These are phyloP conservation scores for Alectoris magna DNA, from an alignment of 2,797 vertebrate species.

Conservation along the genomic window DNA sequence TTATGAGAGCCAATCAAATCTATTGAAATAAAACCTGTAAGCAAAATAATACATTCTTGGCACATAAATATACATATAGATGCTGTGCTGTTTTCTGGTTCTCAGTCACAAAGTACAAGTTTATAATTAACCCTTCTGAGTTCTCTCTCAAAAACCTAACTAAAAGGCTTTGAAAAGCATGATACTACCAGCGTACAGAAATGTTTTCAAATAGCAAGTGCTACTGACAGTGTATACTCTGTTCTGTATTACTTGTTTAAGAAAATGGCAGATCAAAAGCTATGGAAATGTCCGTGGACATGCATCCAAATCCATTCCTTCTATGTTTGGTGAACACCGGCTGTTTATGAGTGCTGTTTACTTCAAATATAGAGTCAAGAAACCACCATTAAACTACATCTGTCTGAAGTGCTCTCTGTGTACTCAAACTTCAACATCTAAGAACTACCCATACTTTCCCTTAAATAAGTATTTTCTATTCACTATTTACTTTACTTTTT, in stretches of 20 bases:
- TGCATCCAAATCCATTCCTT: slow-evolving; percentile 30
- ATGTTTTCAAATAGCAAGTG: neutral
- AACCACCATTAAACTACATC: neutral
- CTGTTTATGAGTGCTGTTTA: slow-evolving; percentile 50
- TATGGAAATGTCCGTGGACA: slow-evolving; percentile 22
- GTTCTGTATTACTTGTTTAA: slow-evolving; percentile 13
- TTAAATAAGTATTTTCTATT: neutral
- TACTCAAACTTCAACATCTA: neutral
- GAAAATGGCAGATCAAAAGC: slow-evolving; percentile 7
- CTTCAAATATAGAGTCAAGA: slow-evolving; percentile 25
- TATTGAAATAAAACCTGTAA: neutral
- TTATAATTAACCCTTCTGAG: neutral
- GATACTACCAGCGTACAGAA: neutral
- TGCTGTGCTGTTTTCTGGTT: neutral
- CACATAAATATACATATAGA: neutral
- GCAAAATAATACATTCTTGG: neutral
- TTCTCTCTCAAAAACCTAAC: neutral
- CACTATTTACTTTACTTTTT: neutral
- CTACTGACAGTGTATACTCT: slow-evolving; percentile 1
- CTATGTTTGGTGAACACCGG: slow-evolving; percentile 38
- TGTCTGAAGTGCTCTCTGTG: neutral
- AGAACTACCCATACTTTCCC: neutral
- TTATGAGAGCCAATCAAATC: neutral
- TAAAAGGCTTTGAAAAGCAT: neutral
- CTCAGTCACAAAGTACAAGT: neutral